Evolutionary conservation across 2,888 invertebrate genomes (phyloP).

Genomic region (Philhelius pedissequus): DNA sequence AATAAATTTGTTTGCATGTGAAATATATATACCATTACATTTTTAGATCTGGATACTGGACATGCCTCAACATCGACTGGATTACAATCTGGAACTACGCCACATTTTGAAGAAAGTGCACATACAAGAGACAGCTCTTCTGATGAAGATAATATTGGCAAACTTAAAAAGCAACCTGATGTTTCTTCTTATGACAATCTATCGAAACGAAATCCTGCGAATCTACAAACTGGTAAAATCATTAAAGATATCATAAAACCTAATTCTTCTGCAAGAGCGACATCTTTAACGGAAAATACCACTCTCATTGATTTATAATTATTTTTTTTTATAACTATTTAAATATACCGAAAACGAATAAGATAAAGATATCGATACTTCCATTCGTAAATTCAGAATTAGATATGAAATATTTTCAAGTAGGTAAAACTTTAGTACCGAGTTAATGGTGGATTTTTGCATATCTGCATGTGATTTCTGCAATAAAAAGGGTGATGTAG

Average conservation of each 20-base stretch:
- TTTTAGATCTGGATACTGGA: neutral
- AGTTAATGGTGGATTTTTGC: too few species aligned
- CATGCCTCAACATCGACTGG: constrained; percentile 16
- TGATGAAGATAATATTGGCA: neutral
- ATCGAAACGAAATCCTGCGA: neutral
- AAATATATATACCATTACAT: neutral
- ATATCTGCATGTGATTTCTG: too few species aligned
- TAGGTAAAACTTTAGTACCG: too few species aligned
- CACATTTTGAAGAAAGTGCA: neutral
- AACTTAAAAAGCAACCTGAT: neutral
- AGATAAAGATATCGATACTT: too few species aligned
- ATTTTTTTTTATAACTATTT: neutral
- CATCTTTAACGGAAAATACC: neutral
- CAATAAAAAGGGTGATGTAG: too few species aligned
- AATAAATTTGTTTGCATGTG: neutral
- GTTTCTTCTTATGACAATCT: too few species aligned
- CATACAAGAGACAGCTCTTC: neutral
- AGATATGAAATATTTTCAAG: too few species aligned
- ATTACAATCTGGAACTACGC: neutral
- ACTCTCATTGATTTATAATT: neutral
- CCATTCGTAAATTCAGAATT: too few species aligned
- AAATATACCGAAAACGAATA: too few species aligned
- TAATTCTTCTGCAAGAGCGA: neutral
- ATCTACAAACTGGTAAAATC: neutral
- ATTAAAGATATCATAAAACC: neutral